Percentiles rank a stretch among this genome's conserved stretches.
These are phyloP conservation scores for Gymnoscelis rufifasciata DNA, from an alignment of 2,888 invertebrate genomes.

Conservation along the genomic window DNA sequence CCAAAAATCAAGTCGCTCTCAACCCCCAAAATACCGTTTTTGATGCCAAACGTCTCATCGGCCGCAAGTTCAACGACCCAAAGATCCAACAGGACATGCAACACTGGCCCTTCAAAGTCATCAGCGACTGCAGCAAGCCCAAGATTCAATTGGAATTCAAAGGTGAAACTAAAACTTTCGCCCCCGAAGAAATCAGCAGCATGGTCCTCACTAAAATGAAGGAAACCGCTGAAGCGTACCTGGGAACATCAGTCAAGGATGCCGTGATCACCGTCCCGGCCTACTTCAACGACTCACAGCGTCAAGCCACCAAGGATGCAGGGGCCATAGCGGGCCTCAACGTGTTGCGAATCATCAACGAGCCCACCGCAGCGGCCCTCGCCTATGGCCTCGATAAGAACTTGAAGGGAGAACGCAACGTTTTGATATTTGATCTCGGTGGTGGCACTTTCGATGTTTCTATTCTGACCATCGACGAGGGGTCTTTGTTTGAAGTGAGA, in stretches of 20 bases:
- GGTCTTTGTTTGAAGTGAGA: slow-evolving; percentile 86
- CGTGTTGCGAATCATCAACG: slow-evolving; percentile 89
- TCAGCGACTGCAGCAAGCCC: slow-evolving; percentile 82
- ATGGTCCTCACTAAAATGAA: slow-evolving; percentile 80
- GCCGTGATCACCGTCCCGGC: slow-evolving; percentile 91
- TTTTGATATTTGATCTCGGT: slow-evolving; percentile 82
- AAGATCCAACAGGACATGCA: slow-evolving; percentile 89
- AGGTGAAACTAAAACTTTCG: slow-evolving; percentile 81
- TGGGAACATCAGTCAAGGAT: slow-evolving; percentile 83
- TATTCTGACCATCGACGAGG: slow-evolving; percentile 88
- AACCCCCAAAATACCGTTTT: slow-evolving; percentile 87
- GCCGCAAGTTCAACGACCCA: slow-evolving; percentile 86
- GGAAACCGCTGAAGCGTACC: slow-evolving; percentile 85
- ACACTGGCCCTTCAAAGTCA: slow-evolving; percentile 89
- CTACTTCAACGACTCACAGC: slow-evolving; percentile 86
- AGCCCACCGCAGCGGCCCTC: slow-evolving; percentile 87
- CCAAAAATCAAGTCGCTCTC: slow-evolving; percentile 89
- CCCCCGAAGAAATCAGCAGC: slow-evolving; percentile 85
- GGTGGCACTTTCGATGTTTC: slow-evolving; percentile 90
- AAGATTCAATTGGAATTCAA: slow-evolving; percentile 84
- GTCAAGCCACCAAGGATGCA: slow-evolving; percentile 91
- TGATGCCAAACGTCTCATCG: slow-evolving; percentile 87
- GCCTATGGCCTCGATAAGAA: slow-evolving; percentile 86
- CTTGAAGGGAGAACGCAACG: slow-evolving; percentile 81
- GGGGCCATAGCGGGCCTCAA: slow-evolving; percentile 87